Evolutionary conservation across 2,113 vertebrate genomes (phyloP).

Genomic region (Thamnaconus septentrionalis): DNA sequence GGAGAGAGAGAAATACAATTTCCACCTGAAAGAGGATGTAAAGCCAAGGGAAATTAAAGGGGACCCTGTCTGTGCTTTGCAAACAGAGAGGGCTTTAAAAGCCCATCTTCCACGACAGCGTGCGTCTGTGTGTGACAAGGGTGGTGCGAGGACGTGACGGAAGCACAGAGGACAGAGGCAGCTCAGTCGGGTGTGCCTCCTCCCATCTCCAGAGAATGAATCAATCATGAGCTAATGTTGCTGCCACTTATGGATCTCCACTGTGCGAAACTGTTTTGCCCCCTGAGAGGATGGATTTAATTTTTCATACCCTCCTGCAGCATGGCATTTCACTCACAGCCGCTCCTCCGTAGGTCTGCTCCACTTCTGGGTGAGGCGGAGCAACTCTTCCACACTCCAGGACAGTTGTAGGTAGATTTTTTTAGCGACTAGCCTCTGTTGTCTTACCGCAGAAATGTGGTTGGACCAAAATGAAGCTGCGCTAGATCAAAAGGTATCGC

Average conservation of each 20-base stretch:
- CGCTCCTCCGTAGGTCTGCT: not conserved
- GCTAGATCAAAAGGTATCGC: no score
- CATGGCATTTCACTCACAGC: slow-evolving; percentile 35
- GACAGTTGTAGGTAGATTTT: no score
- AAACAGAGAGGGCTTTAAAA: not conserved
- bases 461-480: no score
- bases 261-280: slow-evolving; percentile 9
- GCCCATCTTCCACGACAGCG: no score
- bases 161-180: no score
- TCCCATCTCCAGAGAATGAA: slow-evolving; percentile 35
- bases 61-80: not conserved
- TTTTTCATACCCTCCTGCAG: slow-evolving; percentile 57
- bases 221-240: slow-evolving; percentile 51
- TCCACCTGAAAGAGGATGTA: not conserved
- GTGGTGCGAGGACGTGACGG: no score
- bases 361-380: no score
- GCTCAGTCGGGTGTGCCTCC: slow-evolving; percentile 2
- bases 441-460: no score
- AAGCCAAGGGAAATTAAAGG: slow-evolving; percentile 18
- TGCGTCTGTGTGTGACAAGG: no score
- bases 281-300: slow-evolving; percentile 48
- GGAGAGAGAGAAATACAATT: not conserved
- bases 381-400: no score
- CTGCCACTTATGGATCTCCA: slow-evolving; percentile 31
- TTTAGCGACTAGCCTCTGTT: no score